Evolutionary conservation across 2,797 vertebrate species (phyloP), one percentile per base, ranked within the genome.

Genomic region (Danio tinwini): DNA sequence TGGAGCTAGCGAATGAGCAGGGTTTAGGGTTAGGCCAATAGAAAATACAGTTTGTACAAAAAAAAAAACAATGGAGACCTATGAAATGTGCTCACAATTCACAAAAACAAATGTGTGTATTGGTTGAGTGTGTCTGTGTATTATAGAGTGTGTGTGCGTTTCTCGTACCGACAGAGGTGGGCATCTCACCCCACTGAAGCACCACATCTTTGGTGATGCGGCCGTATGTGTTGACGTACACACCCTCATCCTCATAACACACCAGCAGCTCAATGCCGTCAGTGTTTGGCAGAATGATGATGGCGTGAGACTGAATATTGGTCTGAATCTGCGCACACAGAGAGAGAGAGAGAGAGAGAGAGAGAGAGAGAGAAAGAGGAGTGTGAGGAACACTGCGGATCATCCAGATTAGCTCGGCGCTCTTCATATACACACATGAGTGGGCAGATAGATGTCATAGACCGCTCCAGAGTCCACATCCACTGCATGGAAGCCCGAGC

Each of bases 161-260:
- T 11, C 3, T 89, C 97, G 76, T 88, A 99, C 98, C 97, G 86
- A 99, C 97, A 69, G 98, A 99, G 14, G 98, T 99, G 16, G 97
- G 98, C 98, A 98, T 99, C 93, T 99, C 98, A 77, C 98, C 98
- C 97, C 97, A 99, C 90, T 99, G 98, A 78, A 99, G 93, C 89
- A 99, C 97, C 87, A 99, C 94, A 39, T 95, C 92, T 89, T 95
- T 95, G 65, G 96, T 97, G 91, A 97, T 96, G 85, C 96, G 93
- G 45, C 95, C 95, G 0, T 96, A 97, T 0, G 96, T 97, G 88
- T 96, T 97, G 78, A 96, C 96, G 0, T 97, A 96, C 76, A 96
- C 96, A 39, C 96, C 96, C 89, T 97, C 96, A 78, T 97, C 96
- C 86, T 97, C 96, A 0, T 97, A 97, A 85, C 96, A 97, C 83